These are phyloP conservation scores for Cossypha heuglini DNA, from an alignment of 2,797 vertebrate species.

Conservation along the genomic window DNA sequence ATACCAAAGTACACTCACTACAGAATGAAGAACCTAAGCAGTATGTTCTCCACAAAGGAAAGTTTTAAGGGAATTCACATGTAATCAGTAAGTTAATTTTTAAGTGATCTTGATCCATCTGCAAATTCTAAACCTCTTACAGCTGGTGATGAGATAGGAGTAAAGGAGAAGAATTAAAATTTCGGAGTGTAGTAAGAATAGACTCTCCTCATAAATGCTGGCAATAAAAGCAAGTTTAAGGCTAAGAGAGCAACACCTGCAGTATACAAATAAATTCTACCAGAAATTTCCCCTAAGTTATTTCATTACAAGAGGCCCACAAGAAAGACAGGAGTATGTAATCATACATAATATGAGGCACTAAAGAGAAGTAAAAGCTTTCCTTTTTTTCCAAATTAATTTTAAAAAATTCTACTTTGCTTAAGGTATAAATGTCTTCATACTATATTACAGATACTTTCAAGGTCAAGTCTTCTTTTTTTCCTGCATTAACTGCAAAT, in stretches of 20 bases:
- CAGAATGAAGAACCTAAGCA: background rate
- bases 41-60: background rate
- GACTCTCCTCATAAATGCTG: background rate
- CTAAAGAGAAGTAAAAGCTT: conserved; percentile 34
- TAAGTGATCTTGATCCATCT: background rate
- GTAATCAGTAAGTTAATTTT: background rate
- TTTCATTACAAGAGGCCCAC: background rate
- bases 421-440: background rate
- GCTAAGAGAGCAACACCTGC: background rate
- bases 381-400: conserved; percentile 27
- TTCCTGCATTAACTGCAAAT: background rate
- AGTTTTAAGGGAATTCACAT: background rate
- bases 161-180: background rate
- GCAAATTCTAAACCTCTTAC: background rate
- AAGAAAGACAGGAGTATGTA: conserved; percentile 50
- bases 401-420: conserved; percentile 22
- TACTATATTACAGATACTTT: background rate
- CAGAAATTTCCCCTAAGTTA: background rate
- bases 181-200: background rate
- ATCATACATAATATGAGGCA: conserved; percentile 43
- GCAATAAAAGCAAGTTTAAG: conserved; percentile 6
- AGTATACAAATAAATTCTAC: conserved; percentile 24
- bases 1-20: background rate
- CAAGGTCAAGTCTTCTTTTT: conserved; percentile 1
- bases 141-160: background rate